Evolutionary conservation across 2,113 vertebrate genomes (phyloP).

Genomic region (Atrichornis clamosus): DNA sequence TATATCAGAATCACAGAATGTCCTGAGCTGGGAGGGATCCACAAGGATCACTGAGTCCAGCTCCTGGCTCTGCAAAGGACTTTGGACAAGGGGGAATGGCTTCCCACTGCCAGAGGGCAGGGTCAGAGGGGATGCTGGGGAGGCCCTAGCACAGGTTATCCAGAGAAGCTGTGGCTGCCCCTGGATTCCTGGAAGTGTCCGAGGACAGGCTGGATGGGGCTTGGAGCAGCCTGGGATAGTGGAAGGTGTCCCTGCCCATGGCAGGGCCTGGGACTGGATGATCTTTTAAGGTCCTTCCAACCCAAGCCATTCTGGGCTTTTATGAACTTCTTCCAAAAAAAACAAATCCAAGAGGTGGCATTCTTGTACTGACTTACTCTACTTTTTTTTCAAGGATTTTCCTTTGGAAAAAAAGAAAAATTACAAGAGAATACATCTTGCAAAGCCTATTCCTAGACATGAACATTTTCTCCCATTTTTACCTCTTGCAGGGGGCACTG

Average conservation of each 20-base stretch:
- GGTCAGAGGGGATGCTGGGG: rapidly evolving
- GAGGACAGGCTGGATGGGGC: not conserved
- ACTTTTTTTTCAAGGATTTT: not conserved
- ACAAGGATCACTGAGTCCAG: not conserved
- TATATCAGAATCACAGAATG: not conserved
- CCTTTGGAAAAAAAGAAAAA: not conserved
- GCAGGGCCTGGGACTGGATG: not conserved
- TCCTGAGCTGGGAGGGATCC: not conserved
- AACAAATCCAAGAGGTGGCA: not conserved
- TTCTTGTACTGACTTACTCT: not conserved
- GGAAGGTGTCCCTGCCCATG: not conserved
- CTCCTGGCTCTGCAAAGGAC: not conserved
- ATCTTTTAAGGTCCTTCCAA: rapidly evolving
- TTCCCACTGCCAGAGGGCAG: not conserved
- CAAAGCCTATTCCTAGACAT: not conserved
- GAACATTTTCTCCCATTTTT: not conserved
- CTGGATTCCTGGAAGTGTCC: not conserved
- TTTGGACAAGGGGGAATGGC: not conserved
- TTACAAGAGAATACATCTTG: not conserved
- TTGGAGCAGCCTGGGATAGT: not conserved
- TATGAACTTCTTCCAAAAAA: not conserved
- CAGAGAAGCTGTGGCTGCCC: not conserved
- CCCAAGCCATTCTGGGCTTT: not conserved
- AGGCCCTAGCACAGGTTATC: rapidly evolving
- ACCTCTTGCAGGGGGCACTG: not conserved